These are phyloP conservation scores for Aptenodytes forsteri DNA, from an alignment of 2,113 vertebrate species.

Conservation along the genomic window DNA sequence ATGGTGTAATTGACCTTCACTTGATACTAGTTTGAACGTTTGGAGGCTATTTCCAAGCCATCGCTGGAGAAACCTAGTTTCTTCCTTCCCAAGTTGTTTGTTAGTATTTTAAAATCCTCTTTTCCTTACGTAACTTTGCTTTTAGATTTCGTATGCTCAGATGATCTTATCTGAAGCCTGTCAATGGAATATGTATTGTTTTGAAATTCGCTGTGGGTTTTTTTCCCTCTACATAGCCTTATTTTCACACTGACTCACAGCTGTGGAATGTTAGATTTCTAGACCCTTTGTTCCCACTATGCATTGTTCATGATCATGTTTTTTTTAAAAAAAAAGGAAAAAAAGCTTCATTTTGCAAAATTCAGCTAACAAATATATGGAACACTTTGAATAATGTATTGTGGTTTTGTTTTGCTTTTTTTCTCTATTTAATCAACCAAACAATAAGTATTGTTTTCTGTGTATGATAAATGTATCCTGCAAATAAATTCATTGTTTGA, in stretches of 20 bases:
- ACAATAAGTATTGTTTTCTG: constrained; percentile 65
- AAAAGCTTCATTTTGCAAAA: constrained; percentile 46
- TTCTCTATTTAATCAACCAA: constrained; percentile 39
- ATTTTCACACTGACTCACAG: constrained; percentile 53
- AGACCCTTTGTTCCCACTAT: constrained; percentile 53
- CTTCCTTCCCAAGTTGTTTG: background rate
- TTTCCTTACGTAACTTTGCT: background rate
- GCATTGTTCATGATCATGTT: constrained; percentile 31
- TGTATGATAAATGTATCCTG: constrained; percentile 53
- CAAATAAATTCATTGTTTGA: constrained; percentile 63
- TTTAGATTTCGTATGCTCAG: background rate
- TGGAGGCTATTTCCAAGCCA: background rate
- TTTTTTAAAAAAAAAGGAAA: background rate
- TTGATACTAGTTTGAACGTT: background rate
- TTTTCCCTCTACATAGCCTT: constrained; percentile 17
- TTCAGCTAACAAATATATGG: constrained; percentile 44
- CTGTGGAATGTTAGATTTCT: constrained; percentile 59
- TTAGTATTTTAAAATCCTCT: background rate
- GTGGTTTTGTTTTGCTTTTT: constrained; percentile 37
- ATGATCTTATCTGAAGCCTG: constrained; percentile 32
- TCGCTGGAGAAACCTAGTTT: background rate
- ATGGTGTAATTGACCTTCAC: background rate
- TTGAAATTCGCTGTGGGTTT: background rate
- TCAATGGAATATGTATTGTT: constrained; percentile 44
- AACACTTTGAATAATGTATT: constrained; percentile 50